Evolutionary conservation across 2,113 vertebrate species (phyloP), one percentile per base, ranked within the genome.

Genomic region (Phylloscopus trochiloides): DNA sequence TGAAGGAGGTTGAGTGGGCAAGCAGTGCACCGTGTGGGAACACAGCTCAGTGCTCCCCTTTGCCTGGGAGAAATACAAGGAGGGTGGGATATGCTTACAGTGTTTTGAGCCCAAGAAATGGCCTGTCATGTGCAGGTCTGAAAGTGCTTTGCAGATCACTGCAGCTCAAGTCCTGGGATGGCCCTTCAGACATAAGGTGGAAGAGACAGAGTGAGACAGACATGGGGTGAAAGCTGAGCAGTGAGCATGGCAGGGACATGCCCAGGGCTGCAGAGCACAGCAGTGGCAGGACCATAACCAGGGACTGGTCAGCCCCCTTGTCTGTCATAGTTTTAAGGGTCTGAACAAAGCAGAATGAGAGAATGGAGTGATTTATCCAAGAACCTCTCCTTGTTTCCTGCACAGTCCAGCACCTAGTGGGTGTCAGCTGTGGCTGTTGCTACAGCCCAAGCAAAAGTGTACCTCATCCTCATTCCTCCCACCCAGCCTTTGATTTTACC

Each of bases 171-270:
- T 79, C 43, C 17, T 67, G 20, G 65, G 32, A 31, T 43, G 40
- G 58, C 47, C 10, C 50, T 68, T 63, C 17, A 29, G 29, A n/a
- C 1, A 0, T 12, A 21, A 45, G 17, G 7, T 55, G 24, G 40
- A 61, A 81, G 32, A 89, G 29, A 59, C 19, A 52, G 45, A 47
- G 24, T 59, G 68, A 74, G 52, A 74, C 10, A n/a, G 61, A 52
- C 1, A 0, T 18, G 47, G 54, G 48, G 26, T 32, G 62, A 68
- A 38, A 55, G 21, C 52, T 34, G 66, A 58, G 51, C 52, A 45
- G 14, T 4, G 25, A 85, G 62, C 1, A 0, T 15, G 15, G 38
- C 42, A 36, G n/a, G n/a, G 55, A 51, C 8, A 1, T 73, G 59
- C 32, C 65, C 61, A 45, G 19, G 14, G 9, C 67, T 63, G 45